Evolutionary conservation across 2,113 vertebrate species (phyloP).

Genomic region (Boulengeromyrus knoepffleri): DNA sequence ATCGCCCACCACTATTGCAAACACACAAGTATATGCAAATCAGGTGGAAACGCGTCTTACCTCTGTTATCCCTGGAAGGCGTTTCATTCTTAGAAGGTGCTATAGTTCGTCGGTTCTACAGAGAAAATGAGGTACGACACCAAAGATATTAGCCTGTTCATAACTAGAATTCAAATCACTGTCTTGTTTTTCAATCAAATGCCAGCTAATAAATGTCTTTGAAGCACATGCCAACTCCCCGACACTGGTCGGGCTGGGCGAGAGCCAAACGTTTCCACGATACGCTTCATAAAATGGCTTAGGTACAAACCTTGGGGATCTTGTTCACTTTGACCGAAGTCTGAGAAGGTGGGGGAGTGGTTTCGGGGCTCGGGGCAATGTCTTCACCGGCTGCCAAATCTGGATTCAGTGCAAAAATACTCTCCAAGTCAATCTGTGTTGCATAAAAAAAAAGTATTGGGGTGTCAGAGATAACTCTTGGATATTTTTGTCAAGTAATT

Average conservation of each 20-base stretch:
- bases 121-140: constrained; percentile 16
- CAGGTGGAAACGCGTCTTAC: constrained; percentile 46
- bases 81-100: constrained; percentile 72
- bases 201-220: background rate
- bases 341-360: constrained; percentile 68
- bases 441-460: constrained; percentile 3
- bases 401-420: constrained; percentile 89
- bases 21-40: background rate
- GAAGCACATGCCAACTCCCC: background rate
- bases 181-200: background rate
- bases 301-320: constrained; percentile 80
- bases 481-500: background rate
- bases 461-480: background rate
- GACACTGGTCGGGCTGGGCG: no score
- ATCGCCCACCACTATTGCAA: background rate
- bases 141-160: background rate
- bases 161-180: background rate
- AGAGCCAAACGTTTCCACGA: background rate
- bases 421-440: constrained; percentile 88
- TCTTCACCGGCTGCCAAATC: constrained; percentile 86
- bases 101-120: constrained; percentile 71
- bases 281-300: background rate
- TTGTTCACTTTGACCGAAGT: constrained; percentile 78
- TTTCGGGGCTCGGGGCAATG: constrained; percentile 74
- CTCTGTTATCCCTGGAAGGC: constrained; percentile 82